These are phyloP conservation scores for Agriotes lineatus DNA, from an alignment of 2,888 invertebrate species.

Conservation along the genomic window DNA sequence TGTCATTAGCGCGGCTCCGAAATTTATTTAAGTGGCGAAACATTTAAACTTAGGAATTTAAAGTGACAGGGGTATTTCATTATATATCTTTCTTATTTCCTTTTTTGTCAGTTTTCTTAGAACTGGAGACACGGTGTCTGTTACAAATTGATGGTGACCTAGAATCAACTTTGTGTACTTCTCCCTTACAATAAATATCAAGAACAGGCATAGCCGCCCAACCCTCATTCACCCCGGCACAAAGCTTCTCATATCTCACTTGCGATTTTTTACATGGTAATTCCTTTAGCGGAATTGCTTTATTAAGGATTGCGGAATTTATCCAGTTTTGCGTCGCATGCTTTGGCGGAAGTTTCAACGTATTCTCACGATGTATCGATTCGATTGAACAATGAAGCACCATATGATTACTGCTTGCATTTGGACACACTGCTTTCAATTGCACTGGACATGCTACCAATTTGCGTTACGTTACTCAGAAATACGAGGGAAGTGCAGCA, in stretches of 20 bases:
- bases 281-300: no score
- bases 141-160: slow-evolving; percentile 38
- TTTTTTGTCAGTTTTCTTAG: slow-evolving; percentile 30
- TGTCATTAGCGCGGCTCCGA: slow-evolving; percentile 25
- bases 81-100: slow-evolving; percentile 27
- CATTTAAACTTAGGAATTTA: slow-evolving; percentile 32
- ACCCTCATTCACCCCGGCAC: background rate
- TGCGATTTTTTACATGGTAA: background rate
- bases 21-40: slow-evolving; percentile 30
- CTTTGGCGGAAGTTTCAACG: no score
- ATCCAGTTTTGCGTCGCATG: no score
- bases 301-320: no score
- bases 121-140: slow-evolving; percentile 36
- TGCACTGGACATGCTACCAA: no score
- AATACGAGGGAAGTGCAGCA: no score
- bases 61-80: slow-evolving; percentile 33
- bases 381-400: no score
- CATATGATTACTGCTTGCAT: no score
- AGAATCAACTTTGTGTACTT: slow-evolving; percentile 29
- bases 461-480: no score
- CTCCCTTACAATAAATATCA: slow-evolving; percentile 33
- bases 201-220: slow-evolving; percentile 15
- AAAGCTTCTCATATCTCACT: background rate
- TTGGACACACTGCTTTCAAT: no score
- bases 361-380: no score